Conservation (phyloP, 1,140 invertebrate genomes). For the Stenopsyche tienmushanensis region DNA sequence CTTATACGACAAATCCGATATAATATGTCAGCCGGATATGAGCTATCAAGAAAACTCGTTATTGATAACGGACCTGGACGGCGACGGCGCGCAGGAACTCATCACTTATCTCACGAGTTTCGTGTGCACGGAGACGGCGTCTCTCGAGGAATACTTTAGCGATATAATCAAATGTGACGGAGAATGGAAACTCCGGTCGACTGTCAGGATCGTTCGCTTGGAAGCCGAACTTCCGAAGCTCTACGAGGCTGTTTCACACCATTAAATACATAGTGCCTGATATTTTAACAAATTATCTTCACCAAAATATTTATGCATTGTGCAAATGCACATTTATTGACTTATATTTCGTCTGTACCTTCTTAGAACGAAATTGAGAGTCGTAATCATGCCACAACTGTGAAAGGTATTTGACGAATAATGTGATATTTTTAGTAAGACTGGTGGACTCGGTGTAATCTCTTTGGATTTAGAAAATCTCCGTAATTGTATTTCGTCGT, state of each 20-base stretch:
- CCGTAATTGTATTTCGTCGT: too few relatives aligned
- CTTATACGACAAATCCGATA: slow-evolving; percentile 53
- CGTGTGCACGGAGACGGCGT: slow-evolving; percentile 51
- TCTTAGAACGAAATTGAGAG: too few relatives aligned
- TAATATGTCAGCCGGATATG: slow-evolving; percentile 70
- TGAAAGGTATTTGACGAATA: not conserved
- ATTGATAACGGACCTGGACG: slow-evolving; percentile 69
- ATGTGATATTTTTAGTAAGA: not conserved
- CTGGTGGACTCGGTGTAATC: too few relatives aligned
- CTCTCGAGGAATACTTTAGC: slow-evolving; percentile 47
- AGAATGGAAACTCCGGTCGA: slow-evolving; percentile 61
- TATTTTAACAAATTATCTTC: slow-evolving; percentile 4
- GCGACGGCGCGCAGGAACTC: slow-evolving; percentile 70
- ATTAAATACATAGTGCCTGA: slow-evolving; percentile 34
- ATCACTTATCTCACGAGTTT: slow-evolving; percentile 72
- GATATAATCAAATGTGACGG: slow-evolving; percentile 48
- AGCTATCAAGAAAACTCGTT: slow-evolving; percentile 68
- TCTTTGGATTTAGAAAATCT: too few relatives aligned
- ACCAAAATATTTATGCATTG: too few relatives aligned
- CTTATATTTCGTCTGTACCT: not conserved
- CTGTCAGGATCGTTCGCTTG: slow-evolving; percentile 63
- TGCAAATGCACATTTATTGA: not conserved
- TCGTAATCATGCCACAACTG: too few relatives aligned
- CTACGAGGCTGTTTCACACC: slow-evolving; percentile 51
- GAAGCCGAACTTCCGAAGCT: slow-evolving; percentile 68